phyloP scores from a whole-genome alignment of 1,140 invertebrate species.

The Zaprionus kolodkinae region DNA sequence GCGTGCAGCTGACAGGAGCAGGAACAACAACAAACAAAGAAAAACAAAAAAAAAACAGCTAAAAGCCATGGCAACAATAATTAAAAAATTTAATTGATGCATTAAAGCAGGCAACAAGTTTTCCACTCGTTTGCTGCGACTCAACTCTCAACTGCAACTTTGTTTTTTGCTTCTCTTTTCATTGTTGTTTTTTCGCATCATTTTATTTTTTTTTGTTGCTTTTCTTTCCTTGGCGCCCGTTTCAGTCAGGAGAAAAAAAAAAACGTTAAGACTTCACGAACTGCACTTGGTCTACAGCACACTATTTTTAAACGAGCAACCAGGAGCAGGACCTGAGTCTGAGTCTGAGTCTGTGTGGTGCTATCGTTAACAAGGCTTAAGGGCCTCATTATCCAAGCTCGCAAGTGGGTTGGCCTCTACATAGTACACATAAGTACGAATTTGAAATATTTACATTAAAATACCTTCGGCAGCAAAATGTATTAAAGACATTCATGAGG shows the following conservation, averaged over 20 bases:
- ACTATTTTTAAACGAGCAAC: constrained; percentile 72
- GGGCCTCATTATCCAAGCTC: constrained; percentile 63
- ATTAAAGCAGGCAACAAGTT: constrained; percentile 80
- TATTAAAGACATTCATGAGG: constrained; percentile 22
- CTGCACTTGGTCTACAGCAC: constrained; percentile 17
- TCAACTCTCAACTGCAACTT: constrained; percentile 40
- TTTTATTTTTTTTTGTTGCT: constrained; percentile 12
- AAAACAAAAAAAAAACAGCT: too few relatives aligned
- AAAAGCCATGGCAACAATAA: constrained; percentile 72
- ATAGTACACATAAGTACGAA: constrained; percentile 27
- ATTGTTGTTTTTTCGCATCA: constrained; percentile 6
- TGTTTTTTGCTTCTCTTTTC: constrained; percentile 23
- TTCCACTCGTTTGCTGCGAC: constrained; percentile 33
- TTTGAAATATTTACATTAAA: constrained; percentile 81
- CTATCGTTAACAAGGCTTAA: constrained; percentile 60
- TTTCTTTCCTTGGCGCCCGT: constrained; percentile 34
- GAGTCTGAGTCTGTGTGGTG: constrained; percentile 1
- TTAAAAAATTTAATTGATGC: constrained; percentile 83
- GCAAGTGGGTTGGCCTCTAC: constrained; percentile 15
- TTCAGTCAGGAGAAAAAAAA: constrained; percentile 7
- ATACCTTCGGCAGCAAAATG: constrained; percentile 50
- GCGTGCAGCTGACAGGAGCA: constrained; percentile 76
- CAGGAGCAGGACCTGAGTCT: constrained; percentile 17
- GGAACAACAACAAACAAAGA: constrained; percentile 63
- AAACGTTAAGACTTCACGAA: constrained; percentile 19